Percentiles rank a stretch among this genome's conserved stretches.
These are phyloP conservation scores for Canis aureus DNA, from an alignment of 2,113 vertebrate species.

Conservation along the genomic window DNA sequence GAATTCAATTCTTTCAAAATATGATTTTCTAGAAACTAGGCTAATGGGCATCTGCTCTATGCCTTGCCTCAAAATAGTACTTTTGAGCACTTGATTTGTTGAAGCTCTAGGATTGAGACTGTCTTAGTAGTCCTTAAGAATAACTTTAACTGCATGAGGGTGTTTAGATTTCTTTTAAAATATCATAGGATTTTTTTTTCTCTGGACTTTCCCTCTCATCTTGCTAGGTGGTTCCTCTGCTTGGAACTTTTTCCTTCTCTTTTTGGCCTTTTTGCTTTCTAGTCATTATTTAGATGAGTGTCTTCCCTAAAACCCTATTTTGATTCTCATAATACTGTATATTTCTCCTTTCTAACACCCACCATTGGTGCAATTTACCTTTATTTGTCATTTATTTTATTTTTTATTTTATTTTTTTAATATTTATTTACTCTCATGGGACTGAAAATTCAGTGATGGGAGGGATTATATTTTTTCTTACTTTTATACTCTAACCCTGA, in stretches of 20 bases:
- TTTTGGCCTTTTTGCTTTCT: neutral
- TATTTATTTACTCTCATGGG: neutral
- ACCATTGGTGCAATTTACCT: neutral
- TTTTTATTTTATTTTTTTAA: neutral
- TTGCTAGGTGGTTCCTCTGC: neutral
- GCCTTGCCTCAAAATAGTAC: neutral
- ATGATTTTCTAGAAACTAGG: neutral
- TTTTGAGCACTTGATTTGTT: neutral
- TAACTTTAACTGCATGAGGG: neutral
- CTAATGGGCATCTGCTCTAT: neutral
- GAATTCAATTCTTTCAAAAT: neutral
- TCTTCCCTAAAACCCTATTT: neutral
- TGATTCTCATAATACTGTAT: neutral
- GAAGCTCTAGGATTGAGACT: neutral
- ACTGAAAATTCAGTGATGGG: neutral
- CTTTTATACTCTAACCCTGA: neutral
- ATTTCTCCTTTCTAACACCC: neutral
- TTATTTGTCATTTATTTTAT: neutral
- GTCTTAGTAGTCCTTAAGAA: neutral
- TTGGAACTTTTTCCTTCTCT: neutral
- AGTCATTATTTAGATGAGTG: neutral
- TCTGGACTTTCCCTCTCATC: too few relatives aligned
- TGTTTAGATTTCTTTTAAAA: constrained; percentile 31
- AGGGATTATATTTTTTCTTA: neutral
- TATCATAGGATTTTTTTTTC: neutral